Evolutionary conservation across 2,888 invertebrate genomes (phyloP), one percentile per base, ranked within the genome.

Genomic region (Melinaea menophilus): DNA sequence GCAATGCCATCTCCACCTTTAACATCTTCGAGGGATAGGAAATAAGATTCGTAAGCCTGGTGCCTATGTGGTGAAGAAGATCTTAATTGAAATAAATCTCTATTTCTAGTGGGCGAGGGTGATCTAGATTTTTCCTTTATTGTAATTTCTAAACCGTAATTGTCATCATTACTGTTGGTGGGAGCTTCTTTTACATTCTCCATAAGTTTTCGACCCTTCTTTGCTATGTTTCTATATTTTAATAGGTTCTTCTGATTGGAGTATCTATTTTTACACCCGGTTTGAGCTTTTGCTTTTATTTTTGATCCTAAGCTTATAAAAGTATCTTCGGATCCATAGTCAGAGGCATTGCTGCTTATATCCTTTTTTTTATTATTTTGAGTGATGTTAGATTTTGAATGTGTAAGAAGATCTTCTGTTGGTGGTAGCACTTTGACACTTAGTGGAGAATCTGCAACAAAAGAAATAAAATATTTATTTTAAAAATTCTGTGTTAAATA

Each of bases 281-380:
- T 73, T 74, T 91, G 90, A 2, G 91, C 91, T 77, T 84, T 90
- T n/a, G 86, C 87, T 75, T 91, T 91, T 55, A 91, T 91, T 77
- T 91, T 91, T 47, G 88, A 86, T 48, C 91, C 91, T 75, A 91
- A 75, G 71, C 91, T 91, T 61, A 89, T 85, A 68, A 80, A 90
- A 2, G 91, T 91, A 61, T 91, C 91, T 75, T 90, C 91, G 7
- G 91, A 91, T 13, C 91, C 90, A 70, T 87, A 85, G 66, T 90
- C 90, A 2, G 90, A 90, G 45, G 84, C 85, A 69, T 90, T 90
- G 69, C 90, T 88, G 71, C 86, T 86, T 61, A 85, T 69, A 13
- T 85, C 86, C 73, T 75, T 84, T 54, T 84, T 78, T 37, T 70
- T 78, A 45, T 73, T 64, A 47, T 73, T 72, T 34, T 76, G 68